Conservation (phyloP, 2,113 vertebrate genomes). For the Kryptolebias marmoratus region DNA sequence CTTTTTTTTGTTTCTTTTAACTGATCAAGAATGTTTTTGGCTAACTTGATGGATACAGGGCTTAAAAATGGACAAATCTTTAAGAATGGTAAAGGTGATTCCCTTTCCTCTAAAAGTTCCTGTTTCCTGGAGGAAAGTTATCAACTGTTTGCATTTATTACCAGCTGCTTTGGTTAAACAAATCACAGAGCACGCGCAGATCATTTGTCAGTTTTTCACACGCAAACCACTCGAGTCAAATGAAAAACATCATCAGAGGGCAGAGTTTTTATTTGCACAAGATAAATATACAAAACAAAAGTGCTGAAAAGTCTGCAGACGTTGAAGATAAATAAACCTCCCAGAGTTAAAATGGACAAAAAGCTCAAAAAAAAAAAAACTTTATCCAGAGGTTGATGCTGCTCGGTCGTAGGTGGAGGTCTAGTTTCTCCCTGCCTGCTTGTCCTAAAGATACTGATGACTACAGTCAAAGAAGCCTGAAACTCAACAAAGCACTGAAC, state of each 20-base stretch:
- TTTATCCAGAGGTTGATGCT: constrained; percentile 1
- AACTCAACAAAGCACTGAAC: constrained; percentile 4
- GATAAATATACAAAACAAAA: constrained; percentile 75
- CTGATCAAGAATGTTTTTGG: no score
- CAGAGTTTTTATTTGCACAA: constrained; percentile 63
- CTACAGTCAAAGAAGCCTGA: not conserved
- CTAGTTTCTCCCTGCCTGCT: not conserved
- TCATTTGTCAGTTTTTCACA: not conserved
- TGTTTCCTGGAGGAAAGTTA: no score
- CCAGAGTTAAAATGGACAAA: constrained; percentile 17
- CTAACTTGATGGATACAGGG: no score
- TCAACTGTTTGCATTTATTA: no score
- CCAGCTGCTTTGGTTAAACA: not conserved
- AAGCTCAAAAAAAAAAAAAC: constrained; percentile 9
- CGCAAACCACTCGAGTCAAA: not conserved
- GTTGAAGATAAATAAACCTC: constrained; percentile 58
- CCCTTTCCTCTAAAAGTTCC: no score
- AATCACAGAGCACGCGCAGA: not conserved
- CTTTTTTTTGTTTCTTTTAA: no score
- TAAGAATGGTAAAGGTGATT: no score
- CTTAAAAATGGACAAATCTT: no score
- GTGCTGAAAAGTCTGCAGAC: constrained; percentile 33
- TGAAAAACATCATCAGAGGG: constrained; percentile 26
- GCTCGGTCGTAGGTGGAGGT: constrained; percentile 9
- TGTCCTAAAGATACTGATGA: not conserved